phyloP scores from a whole-genome alignment of 2,113 vertebrate species.

The Furnarius figulus region DNA sequence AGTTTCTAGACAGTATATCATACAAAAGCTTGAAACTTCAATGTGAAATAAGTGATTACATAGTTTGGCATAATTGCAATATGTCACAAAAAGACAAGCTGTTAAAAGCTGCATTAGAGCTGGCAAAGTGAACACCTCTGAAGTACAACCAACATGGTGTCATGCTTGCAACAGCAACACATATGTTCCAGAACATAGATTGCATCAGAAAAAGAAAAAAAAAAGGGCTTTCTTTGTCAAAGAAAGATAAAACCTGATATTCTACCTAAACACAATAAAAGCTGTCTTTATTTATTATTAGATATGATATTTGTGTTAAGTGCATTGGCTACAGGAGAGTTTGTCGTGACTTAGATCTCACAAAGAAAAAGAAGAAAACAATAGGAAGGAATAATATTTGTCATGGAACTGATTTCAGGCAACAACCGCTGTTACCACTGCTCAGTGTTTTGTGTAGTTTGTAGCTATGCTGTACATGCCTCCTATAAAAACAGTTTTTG shows the following conservation, averaged over 20 bases:
- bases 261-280: background rate
- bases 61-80: conserved; percentile 71
- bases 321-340: background rate
- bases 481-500: background rate
- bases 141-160: conserved; percentile 67
- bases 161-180: conserved; percentile 66
- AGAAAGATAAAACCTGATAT: background rate
- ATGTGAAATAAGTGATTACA: conserved; percentile 70
- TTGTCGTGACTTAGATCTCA: background rate
- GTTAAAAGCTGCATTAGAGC: conserved; percentile 68
- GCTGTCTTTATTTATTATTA: background rate
- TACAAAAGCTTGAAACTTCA: conserved; percentile 52
- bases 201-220: conserved; percentile 47
- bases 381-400: background rate
- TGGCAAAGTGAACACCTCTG: conserved; percentile 70
- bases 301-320: background rate
- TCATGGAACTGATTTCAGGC: background rate
- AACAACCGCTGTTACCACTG: background rate
- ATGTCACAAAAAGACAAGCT: conserved; percentile 71
- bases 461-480: background rate
- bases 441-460: background rate
- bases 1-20: conserved; percentile 35
- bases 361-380: background rate
- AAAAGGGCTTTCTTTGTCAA: conserved; percentile 30
- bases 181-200: conserved; percentile 68